Evolutionary conservation across 2,888 invertebrate species (phyloP), one percentile per base, ranked within the genome.

Genomic region (Coecobrya sp.): DNA sequence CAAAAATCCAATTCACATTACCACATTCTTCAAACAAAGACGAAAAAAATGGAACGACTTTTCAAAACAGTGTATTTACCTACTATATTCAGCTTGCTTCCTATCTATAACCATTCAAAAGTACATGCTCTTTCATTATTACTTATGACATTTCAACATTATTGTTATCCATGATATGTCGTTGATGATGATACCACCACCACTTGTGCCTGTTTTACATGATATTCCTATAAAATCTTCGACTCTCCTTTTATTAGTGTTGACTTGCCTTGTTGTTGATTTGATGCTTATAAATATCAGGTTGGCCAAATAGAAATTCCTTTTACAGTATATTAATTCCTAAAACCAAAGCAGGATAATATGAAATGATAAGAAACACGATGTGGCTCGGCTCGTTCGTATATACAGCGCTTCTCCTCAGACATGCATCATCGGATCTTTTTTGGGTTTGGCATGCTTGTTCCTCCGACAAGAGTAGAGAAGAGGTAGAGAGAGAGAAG

Each of bases 391-490:
- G 36, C 68, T n/a, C 16, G 3, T n/a, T 36, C 30, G 36, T n/a
- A n/a, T n/a, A n/a, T n/a, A n/a, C n/a, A n/a, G n/a, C n/a, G n/a
- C n/a, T n/a, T n/a, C n/a, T n/a, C n/a, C 27, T 2, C 70, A 25
- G 49, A 19, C 79, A 52, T 79, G 79, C 55, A 81, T 55, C 79
- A 79, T 27, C 22, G 81, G 7, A 55, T 55, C 52, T 36, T 59
- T 65, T 79, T 65, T 62, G 65, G 79, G 79, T 36, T 79, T 79
- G 87, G 79, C 73, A 55, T 76, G 49, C 45, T 45, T 49, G 73
- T 10, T 45, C 45, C 45, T 45, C 45, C 49, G 45, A 76, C 45
- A 76, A 70, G 30, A 10, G 25, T 3, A 65, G 16, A 70, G 70
- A 70, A 70, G 16, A 42, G n/a, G 36, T 70, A 70, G 27, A 16